Evolutionary conservation across 2,113 vertebrate genomes (phyloP), one percentile per base, ranked within the genome.

Genomic region (Lipotes vexillifer): DNA sequence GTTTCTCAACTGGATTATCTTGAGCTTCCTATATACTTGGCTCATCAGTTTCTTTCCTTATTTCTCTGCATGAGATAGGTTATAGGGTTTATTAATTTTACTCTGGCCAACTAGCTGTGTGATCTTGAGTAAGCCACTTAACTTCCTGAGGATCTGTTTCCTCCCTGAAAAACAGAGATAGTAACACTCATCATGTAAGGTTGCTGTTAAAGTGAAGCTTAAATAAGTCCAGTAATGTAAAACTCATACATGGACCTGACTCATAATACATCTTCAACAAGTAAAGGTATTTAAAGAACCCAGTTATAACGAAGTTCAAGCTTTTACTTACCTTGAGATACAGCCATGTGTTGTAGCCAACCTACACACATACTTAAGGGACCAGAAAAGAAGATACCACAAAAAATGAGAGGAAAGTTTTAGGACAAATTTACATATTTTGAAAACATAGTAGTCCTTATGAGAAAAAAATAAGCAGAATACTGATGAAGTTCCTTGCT

Each of bases 341-440:
- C 0, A 66, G 25, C 12, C 27, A 17, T 18, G 15, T 14, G 3
- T 0, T 1, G 21, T 8, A 15, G 27, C 63, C 2, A 59, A 44
- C 6, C 57, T 55, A 1, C 38, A 49, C 2, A 25, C 4, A 27
- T 14, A 5, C 4, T 0, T 25, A 27, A 41, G 27, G 31, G 3
- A 10, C 3, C 9, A 38, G 31, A 25, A 17, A 6, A 52, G n/a
- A 46, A 89, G 61, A 31, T 2, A 41, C 27, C 31, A 17, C 6
- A 65, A 61, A 31, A 57, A 36, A 77, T 4, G 25, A 69, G 13
- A 18, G 20, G 12, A 55, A 38, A 1, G 14, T 59, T 57, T 57
- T 55, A 7, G 38, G 36, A 6, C 57, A 59, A 75, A 52, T 5
- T 3, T 8, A 8, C 3, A 31, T 17, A 20, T 4, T 36, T 89